Evolutionary conservation across 2,888 invertebrate genomes (phyloP), one percentile per base, ranked within the genome.

Genomic region (Chalcis sispes): DNA sequence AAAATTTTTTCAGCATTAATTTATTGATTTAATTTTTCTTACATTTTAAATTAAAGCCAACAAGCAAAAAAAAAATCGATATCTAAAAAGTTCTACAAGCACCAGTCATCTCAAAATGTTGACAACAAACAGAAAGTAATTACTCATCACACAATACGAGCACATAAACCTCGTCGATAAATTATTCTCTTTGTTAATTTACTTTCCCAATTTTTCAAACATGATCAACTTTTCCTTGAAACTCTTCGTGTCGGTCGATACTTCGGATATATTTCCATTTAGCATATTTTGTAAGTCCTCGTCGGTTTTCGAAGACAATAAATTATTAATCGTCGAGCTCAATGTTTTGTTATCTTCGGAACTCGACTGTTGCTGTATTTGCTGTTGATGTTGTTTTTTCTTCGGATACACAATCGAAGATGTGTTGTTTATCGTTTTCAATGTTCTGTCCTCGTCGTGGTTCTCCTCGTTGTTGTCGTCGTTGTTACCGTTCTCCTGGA

Each of bases 221-320:
- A 89, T 88, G 52, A 87, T 88, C n/a, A 88, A 81, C 67, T 88
- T 88, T 54, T 88, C 88, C 36, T 88, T 88, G 72, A 88, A 88
- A 78, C 88, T 88, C 67, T 87, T 88, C 4, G 87, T 88, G 77
- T 88, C 73, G 15, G 87, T 88, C 36, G 88, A 87, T 29, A 88
- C 88, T 52, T 88, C 88, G 56, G 88, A 88, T 84, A 88, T 88
- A 77, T 88, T 88, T 40, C 88, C 88, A 61, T 88, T 88, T 10
- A 88, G 81, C 87, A 88, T 88, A 64, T 88, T 88, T 58, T 88
- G 88, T 59, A 88, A 66, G 75, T 88, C 88, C 79, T 88, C 88
- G 80, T 88, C 85, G 70, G 86, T 87, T 67, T 86, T 88, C 59
- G 81, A 84, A 25, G 84, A 80, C 29, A 87, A 79, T 15, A 87